Conservation (phyloP, 2,113 vertebrate genomes). For the Chionomys nivalis region DNA sequence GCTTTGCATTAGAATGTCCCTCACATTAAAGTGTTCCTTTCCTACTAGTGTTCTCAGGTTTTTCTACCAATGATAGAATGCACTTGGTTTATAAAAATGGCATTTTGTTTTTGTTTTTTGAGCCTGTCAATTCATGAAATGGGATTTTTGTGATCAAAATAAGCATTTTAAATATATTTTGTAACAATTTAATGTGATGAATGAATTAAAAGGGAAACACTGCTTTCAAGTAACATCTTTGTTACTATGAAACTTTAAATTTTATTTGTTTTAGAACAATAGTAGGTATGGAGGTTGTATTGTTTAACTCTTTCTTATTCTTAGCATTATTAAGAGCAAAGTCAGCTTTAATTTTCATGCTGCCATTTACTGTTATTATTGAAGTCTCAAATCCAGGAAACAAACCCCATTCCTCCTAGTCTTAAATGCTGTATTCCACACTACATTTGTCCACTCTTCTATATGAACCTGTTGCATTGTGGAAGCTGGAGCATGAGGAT, state of each 20-base stretch:
- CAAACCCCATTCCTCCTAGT: background rate
- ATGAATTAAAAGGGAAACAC: conserved; percentile 11
- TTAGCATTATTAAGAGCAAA: conserved; percentile 13
- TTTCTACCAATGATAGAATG: conserved; percentile 39
- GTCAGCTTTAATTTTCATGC: background rate
- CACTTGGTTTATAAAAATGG: conserved; percentile 37
- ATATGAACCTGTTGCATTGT: background rate
- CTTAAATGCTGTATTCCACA: background rate
- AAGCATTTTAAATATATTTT: conserved; percentile 51
- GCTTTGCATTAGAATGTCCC: conserved; percentile 43
- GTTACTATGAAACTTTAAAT: conserved; percentile 53
- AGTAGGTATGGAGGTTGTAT: background rate
- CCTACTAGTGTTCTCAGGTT: conserved; percentile 32
- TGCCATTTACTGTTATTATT: background rate
- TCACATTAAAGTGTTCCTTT: conserved; percentile 61
- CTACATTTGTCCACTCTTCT: background rate
- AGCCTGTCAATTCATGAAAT: conserved; percentile 48
- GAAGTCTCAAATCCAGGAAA: background rate
- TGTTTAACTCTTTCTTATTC: conserved; percentile 42
- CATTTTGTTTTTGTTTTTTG: background rate
- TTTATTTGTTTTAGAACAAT: conserved; percentile 35
- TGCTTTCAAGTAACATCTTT: conserved; percentile 29
- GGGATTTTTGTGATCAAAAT: conserved; percentile 48
- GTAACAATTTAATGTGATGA: conserved; percentile 15
- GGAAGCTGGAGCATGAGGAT: background rate